These are phyloP conservation scores for Macropodus opercularis DNA, from an alignment of 2,797 vertebrate species.

Conservation along the genomic window DNA sequence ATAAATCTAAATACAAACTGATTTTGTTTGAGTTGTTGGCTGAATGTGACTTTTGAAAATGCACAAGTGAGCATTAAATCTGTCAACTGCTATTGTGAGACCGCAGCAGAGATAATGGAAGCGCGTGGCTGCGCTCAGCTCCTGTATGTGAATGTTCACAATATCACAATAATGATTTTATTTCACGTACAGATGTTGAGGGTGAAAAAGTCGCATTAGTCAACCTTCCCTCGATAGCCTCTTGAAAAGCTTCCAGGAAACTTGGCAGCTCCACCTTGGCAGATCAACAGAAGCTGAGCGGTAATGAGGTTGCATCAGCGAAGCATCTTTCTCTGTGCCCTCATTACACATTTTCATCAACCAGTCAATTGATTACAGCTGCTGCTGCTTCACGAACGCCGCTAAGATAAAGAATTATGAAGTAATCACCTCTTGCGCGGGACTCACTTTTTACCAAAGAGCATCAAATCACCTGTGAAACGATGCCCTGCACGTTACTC, in stretches of 20 bases:
- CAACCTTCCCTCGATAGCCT: slow-evolving; percentile 32
- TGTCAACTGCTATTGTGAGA: neutral
- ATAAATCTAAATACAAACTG: too few species aligned
- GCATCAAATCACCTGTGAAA: slow-evolving; percentile 9
- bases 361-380: slow-evolving; percentile 59
- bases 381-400: slow-evolving; percentile 44
- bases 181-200: slow-evolving; percentile 23
- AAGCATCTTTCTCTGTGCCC: slow-evolving; percentile 53
- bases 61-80: neutral
- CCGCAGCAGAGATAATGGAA: neutral
- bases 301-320: slow-evolving; percentile 64
- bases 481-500: neutral
- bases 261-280: slow-evolving; percentile 50
- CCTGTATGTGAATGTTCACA: slow-evolving; percentile 14
- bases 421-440: slow-evolving; percentile 31
- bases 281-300: slow-evolving; percentile 54
- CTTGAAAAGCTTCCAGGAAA: slow-evolving; percentile 30
- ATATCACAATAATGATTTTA: slow-evolving; percentile 19
- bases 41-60: slow-evolving; percentile 4
- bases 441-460: slow-evolving; percentile 13
- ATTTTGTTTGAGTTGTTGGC: neutral
- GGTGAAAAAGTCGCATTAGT: slow-evolving; percentile 30
- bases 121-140: neutral
- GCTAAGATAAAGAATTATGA: slow-evolving; percentile 54
- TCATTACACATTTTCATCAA: slow-evolving; percentile 63